These are phyloP conservation scores for Spondyliosoma cantharus DNA, from an alignment of 2,797 vertebrate species.

Conservation along the genomic window DNA sequence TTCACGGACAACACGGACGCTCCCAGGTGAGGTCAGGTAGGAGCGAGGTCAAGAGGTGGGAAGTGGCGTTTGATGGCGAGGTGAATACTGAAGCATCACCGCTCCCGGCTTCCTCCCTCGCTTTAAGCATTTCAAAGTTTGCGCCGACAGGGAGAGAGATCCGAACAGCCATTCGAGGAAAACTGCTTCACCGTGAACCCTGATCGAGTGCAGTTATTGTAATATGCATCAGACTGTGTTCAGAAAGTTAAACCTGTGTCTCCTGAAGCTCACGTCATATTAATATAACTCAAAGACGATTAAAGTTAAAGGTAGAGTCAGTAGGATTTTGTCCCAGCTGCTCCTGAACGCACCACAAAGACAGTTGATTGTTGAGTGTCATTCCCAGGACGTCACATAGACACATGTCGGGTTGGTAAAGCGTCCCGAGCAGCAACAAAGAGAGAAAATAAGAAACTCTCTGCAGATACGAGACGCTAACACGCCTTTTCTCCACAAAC, in stretches of 20 bases:
- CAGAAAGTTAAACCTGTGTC: not conserved
- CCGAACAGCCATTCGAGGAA: not conserved
- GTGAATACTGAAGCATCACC: slow-evolving; percentile 22
- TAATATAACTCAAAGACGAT: too few species aligned
- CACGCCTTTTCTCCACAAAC: not conserved
- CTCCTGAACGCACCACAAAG: too few species aligned
- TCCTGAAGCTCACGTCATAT: too few species aligned
- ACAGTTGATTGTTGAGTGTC: too few species aligned
- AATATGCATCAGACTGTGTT: not conserved
- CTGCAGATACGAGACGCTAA: too few species aligned
- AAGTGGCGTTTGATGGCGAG: not conserved
- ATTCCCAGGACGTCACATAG: too few species aligned
- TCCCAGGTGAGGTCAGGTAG: slow-evolving; percentile 18
- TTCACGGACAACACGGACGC: not conserved
- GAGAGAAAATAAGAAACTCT: too few species aligned
- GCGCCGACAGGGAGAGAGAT: not conserved
- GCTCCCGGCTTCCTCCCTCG: not conserved
- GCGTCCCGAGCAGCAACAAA: too few species aligned
- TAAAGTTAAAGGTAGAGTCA: too few species aligned
- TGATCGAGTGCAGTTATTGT: not conserved
- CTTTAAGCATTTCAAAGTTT: slow-evolving; percentile 11
- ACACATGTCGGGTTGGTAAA: too few species aligned
- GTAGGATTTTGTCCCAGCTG: too few species aligned
- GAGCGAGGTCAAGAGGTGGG: not conserved
- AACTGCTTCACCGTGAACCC: not conserved